A percentile compares a stretch with the other conserved stretches of the same genome.
These are phyloP conservation scores for Platycnemis pennipes DNA, from an alignment of 2,888 invertebrate species.

Conservation along the genomic window DNA sequence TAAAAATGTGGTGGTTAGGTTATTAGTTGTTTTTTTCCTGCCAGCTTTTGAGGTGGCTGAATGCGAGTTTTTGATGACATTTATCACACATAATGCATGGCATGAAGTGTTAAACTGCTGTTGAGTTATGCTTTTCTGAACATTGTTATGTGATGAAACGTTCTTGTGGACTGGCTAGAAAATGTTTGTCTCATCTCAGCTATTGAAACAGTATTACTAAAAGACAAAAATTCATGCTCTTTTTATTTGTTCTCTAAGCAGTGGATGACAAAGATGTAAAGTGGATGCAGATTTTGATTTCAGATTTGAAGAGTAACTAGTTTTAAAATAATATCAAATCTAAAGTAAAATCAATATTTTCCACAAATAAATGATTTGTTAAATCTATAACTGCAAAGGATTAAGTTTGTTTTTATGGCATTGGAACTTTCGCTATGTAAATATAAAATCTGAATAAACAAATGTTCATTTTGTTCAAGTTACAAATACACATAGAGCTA, in stretches of 20 bases:
- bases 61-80: not conserved
- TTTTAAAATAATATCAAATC: not conserved
- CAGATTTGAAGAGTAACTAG: too few species aligned
- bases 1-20: not conserved
- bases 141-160: conserved; percentile 26
- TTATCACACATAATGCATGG: not conserved
- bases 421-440: not conserved
- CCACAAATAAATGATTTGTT: not conserved
- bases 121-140: not conserved
- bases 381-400: not conserved
- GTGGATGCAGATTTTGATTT: too few species aligned
- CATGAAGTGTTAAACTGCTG: not conserved
- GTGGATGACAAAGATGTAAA: too few species aligned
- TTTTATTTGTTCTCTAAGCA: not conserved
- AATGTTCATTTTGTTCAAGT: not conserved
- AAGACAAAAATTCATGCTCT: not conserved
- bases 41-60: not conserved
- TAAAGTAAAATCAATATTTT: not conserved
- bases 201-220: not conserved
- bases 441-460: not conserved
- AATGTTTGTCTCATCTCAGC: not conserved
- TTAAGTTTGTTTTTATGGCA: not conserved
- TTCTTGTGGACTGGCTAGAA: not conserved
- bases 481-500: not conserved
- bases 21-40: not conserved